Evolutionary conservation across 2,113 vertebrate genomes (phyloP).

Genomic region (Oxyura jamaicensis): DNA sequence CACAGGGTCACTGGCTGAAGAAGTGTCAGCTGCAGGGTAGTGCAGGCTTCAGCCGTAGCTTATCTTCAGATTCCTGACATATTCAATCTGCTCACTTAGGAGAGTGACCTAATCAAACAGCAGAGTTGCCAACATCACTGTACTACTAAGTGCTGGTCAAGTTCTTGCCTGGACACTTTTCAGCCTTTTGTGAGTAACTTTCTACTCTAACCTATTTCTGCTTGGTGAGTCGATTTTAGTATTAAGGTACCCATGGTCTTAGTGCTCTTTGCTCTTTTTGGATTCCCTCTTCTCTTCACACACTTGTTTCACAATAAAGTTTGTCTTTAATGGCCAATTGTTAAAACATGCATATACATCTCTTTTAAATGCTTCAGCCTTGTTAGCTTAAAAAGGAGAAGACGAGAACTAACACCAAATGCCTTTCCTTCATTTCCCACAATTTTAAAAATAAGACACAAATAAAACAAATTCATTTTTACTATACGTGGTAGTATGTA

Average conservation of each 20-base stretch:
- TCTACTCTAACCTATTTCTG: neutral
- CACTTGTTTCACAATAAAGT: neutral
- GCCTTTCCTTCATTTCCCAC: neutral
- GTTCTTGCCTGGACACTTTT: neutral
- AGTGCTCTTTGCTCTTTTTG: neutral
- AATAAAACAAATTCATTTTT: neutral
- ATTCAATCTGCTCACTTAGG: neutral
- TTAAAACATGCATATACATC: neutral
- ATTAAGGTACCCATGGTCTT: neutral
- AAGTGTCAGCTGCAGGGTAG: neutral
- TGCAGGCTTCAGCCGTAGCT: neutral
- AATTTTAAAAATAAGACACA: neutral
- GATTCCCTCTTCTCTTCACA: neutral
- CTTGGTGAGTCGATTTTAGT: neutral
- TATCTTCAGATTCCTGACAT: neutral
- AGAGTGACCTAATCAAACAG: neutral
- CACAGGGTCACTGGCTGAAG: neutral
- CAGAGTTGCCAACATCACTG: neutral
- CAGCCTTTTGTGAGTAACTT: neutral
- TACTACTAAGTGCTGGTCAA: neutral
- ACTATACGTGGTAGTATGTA: neutral
- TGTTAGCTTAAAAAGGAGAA: neutral
- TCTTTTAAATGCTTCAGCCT: neutral
- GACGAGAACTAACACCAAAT: neutral
- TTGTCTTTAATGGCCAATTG: neutral